phyloP scores from a whole-genome alignment of 2,113 vertebrate species.

The Burhinus oedicnemus region DNA sequence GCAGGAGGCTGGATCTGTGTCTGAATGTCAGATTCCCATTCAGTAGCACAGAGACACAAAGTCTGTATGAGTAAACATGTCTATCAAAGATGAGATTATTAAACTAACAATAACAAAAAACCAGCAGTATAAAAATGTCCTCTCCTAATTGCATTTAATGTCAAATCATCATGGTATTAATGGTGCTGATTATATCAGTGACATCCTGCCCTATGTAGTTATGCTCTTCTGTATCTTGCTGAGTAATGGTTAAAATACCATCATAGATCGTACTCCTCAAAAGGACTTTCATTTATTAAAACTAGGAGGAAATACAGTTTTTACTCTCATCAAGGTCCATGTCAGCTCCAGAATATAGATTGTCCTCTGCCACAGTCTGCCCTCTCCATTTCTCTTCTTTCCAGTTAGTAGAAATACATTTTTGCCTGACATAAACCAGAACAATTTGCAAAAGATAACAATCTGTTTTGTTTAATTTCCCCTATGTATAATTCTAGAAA shows the following conservation, averaged over 20 bases:
- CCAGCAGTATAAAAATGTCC: not conserved
- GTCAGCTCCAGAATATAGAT: not conserved
- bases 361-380: not conserved
- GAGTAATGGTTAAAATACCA: not conserved
- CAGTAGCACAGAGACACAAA: constrained; percentile 11
- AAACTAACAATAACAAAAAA: not conserved
- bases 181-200: not conserved
- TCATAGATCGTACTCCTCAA: not conserved
- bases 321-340: not conserved
- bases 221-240: not conserved
- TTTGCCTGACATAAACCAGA: not conserved
- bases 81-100: constrained; percentile 2
- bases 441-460: not conserved
- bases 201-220: not conserved
- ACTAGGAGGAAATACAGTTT: not conserved
- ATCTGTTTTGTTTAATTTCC: not conserved
- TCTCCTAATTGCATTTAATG: not conserved
- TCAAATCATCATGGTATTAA: constrained; percentile 8
- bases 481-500: not conserved
- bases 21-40: constrained; percentile 1
- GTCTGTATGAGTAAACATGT: not conserved
- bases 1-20: not conserved
- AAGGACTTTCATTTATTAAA: not conserved
- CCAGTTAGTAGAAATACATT: not conserved
- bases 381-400: not conserved